Evolutionary conservation across 1,140 invertebrate species (phyloP).

Genomic region (Whitmania pigra): DNA sequence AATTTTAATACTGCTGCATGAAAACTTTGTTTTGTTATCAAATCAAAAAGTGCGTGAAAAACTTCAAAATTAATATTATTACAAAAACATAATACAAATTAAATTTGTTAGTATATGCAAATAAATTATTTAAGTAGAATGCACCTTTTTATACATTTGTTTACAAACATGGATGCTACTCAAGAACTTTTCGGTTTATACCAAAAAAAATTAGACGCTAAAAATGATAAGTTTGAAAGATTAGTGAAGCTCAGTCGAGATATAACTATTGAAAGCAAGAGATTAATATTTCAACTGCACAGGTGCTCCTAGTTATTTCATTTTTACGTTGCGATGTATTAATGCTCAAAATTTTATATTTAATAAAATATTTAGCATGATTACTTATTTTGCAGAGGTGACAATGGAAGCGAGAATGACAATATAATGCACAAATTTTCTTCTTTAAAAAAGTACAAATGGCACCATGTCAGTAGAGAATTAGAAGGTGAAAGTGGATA

Average conservation of each 20-base stretch:
- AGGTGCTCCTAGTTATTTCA: slow-evolving; percentile 35
- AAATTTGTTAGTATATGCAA: too few relatives aligned
- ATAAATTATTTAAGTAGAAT: too few relatives aligned
- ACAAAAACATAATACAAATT: too few relatives aligned
- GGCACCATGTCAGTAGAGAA: slow-evolving; percentile 30
- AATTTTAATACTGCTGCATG: too few relatives aligned
- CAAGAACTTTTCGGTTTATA: not conserved
- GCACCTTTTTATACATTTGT: too few relatives aligned
- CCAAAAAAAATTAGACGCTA: slow-evolving; percentile 57
- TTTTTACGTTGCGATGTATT: slow-evolving; percentile 46
- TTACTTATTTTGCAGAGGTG: not conserved
- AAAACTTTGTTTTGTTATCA: too few relatives aligned
- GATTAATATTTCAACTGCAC: slow-evolving; percentile 74
- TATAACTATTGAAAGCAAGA: slow-evolving; percentile 80
- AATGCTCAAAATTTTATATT: slow-evolving; percentile 10
- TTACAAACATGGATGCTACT: too few relatives aligned
- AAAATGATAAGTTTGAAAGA: slow-evolving; percentile 70
- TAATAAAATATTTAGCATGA: not conserved
- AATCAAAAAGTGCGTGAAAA: too few relatives aligned
- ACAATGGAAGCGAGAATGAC: not conserved
- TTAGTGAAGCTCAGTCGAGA: slow-evolving; percentile 71
- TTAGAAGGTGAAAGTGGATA: slow-evolving; percentile 50
- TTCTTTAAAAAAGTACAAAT: not conserved
- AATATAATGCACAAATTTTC: slow-evolving; percentile 3
- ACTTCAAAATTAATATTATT: too few relatives aligned